phyloP scores from a whole-genome alignment of 2,797 vertebrate species.

The Buphagus erythrorhynchus region DNA sequence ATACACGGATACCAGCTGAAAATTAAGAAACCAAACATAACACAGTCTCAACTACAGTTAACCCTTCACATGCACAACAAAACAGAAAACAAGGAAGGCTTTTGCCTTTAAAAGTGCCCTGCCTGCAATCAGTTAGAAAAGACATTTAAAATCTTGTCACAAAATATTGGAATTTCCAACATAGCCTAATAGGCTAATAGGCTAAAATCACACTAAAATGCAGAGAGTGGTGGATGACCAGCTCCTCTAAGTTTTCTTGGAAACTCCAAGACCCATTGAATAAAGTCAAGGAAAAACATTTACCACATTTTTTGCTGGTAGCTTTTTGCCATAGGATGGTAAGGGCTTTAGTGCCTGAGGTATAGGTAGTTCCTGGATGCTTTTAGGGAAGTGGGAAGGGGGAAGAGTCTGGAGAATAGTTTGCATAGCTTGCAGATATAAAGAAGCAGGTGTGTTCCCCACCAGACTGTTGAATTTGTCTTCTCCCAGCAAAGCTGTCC shows the following conservation, averaged over 20 bases:
- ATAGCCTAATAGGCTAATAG: neutral
- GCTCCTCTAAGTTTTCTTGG: slow-evolving; percentile 16
- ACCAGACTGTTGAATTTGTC: slow-evolving; percentile 83
- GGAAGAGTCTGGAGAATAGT: slow-evolving; percentile 83
- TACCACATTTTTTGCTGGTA: slow-evolving; percentile 66
- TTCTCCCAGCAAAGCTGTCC: slow-evolving; percentile 83
- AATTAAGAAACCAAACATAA: slow-evolving; percentile 25
- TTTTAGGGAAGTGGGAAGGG: slow-evolving; percentile 81
- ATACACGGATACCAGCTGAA: slow-evolving; percentile 32
- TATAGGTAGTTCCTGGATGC: slow-evolving; percentile 87
- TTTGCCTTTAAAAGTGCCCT: slow-evolving; percentile 61
- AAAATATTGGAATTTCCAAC: slow-evolving; percentile 47
- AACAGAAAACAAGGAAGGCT: slow-evolving; percentile 36
- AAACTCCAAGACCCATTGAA: slow-evolving; percentile 36
- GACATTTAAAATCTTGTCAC: slow-evolving; percentile 45
- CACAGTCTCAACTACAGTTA: slow-evolving; percentile 16
- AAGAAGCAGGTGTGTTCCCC: slow-evolving; percentile 81
- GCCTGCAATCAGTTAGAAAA: slow-evolving; percentile 51
- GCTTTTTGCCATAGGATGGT: slow-evolving; percentile 71
- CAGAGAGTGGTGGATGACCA: neutral
- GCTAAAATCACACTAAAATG: slow-evolving; percentile 47
- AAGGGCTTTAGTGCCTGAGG: slow-evolving; percentile 85
- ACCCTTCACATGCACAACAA: slow-evolving; percentile 63
- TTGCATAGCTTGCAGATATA: slow-evolving; percentile 86
- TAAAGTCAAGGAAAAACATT: slow-evolving; percentile 71